Evolutionary conservation across 2,888 invertebrate genomes (phyloP).

Genomic region (Pristionchus arcanus): DNA sequence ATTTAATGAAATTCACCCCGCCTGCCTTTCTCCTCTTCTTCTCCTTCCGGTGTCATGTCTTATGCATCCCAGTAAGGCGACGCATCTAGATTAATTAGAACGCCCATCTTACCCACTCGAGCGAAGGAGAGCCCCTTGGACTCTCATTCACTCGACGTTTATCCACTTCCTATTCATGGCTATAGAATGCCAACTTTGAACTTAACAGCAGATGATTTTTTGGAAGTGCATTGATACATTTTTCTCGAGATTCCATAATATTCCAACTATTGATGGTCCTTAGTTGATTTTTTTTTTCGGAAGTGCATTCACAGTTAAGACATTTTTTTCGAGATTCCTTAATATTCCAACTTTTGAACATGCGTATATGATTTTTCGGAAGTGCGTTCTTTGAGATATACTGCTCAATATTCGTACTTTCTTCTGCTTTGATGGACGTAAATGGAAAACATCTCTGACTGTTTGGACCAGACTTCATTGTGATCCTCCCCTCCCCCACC

Average conservation of each 20-base stretch:
- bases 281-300: too few relatives aligned
- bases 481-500: not conserved
- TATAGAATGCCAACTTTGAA: not conserved
- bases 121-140: not conserved
- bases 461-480: not conserved
- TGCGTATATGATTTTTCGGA: not conserved
- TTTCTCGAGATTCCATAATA: not conserved
- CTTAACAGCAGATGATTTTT: not conserved
- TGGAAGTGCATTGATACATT: not conserved
- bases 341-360: not conserved
- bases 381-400: not conserved
- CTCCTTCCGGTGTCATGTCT: constrained; percentile 38
- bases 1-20: constrained; percentile 51
- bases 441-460: constrained; percentile 18
- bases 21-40: not conserved
- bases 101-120: not conserved
- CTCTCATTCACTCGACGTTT: not conserved
- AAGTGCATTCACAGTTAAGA: too few relatives aligned
- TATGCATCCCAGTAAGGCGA: constrained; percentile 28
- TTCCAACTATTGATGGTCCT: too few relatives aligned
- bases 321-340: not conserved
- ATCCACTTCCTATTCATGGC: not conserved
- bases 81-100: constrained; percentile 45
- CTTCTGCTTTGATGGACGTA: not conserved
- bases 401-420: not conserved